phyloP scores from a whole-genome alignment of 2,888 invertebrate genomes.

The Colostygia pectinataria region DNA sequence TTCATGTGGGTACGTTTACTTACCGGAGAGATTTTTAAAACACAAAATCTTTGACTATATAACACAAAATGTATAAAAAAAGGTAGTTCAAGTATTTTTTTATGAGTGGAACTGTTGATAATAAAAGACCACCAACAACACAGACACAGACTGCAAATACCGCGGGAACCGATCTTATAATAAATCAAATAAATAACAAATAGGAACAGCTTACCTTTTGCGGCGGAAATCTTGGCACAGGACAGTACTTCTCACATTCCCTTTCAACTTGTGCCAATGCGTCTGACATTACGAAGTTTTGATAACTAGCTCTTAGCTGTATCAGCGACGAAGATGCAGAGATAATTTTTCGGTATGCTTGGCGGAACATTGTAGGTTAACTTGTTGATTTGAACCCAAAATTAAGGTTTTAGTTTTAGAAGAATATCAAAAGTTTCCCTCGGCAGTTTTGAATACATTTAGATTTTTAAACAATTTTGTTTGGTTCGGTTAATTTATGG shows the following conservation, averaged over 20 bases:
- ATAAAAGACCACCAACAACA: too few species aligned
- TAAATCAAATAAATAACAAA: too few species aligned
- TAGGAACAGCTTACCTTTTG: conserved; percentile 53
- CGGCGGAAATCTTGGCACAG: conserved; percentile 54
- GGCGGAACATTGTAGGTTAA: conserved; percentile 32
- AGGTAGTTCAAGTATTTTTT: too few species aligned
- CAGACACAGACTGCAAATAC: too few species aligned
- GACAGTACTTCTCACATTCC: conserved; percentile 58
- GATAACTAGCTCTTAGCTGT: conserved; percentile 40
- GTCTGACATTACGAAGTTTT: conserved; percentile 62
- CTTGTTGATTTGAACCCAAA: too few species aligned
- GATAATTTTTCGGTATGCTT: conserved; percentile 25
- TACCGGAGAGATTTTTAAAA: too few species aligned
- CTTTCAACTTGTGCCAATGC: conserved; percentile 55
- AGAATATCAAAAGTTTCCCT: background rate
- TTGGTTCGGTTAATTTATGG: conserved; percentile 14
- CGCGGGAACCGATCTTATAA: too few species aligned
- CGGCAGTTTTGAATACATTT: conserved; percentile 15
- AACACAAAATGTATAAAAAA: too few species aligned
- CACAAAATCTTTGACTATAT: too few species aligned
- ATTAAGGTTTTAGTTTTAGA: too few species aligned
- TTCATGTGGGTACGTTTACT: too few species aligned
- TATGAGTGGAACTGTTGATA: too few species aligned
- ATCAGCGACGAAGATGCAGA: conserved; percentile 9
- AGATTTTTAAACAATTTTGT: conserved; percentile 1